These are phyloP conservation scores for Metellina segmentata DNA, from an alignment of 2,888 invertebrate species.

Conservation along the genomic window DNA sequence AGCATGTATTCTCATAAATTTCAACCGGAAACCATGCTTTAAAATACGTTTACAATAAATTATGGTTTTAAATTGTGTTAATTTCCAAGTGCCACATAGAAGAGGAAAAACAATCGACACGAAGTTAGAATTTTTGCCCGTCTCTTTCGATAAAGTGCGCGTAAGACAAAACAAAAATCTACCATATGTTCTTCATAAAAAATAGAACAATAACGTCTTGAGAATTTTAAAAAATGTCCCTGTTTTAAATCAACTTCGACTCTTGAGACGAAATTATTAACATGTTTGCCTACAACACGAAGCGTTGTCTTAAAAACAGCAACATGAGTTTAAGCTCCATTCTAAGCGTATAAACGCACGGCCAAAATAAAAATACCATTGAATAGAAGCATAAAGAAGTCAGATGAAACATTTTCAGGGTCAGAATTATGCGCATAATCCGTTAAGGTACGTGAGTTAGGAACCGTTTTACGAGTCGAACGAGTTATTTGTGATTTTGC, in stretches of 20 bases:
- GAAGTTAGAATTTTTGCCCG: too few relatives aligned
- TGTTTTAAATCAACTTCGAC: constrained; percentile 30
- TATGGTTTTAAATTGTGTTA: too few relatives aligned
- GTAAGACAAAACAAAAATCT: not conserved
- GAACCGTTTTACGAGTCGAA: constrained; percentile 70
- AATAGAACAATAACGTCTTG: not conserved
- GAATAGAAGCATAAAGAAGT: constrained; percentile 74
- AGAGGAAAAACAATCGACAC: too few relatives aligned
- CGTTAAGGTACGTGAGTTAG: constrained; percentile 73
- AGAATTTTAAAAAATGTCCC: not conserved
- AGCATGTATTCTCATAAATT: too few relatives aligned
- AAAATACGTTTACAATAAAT: too few relatives aligned
- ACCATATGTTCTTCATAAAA: not conserved
- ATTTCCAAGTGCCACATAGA: too few relatives aligned
- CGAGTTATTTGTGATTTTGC: constrained; percentile 72
- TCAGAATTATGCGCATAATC: constrained; percentile 74
- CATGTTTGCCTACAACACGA: constrained; percentile 16
- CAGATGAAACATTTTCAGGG: constrained; percentile 64
- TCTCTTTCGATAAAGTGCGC: too few relatives aligned
- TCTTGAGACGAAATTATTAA: constrained; percentile 14
- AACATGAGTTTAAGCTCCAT: constrained; percentile 30
- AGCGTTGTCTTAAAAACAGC: constrained; percentile 43
- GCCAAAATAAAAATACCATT: constrained; percentile 67
- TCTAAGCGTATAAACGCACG: constrained; percentile 50
- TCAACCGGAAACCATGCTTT: too few relatives aligned